These are phyloP conservation scores for Calephelis virginiensis DNA, from an alignment of 1,140 invertebrate species.

Conservation along the genomic window DNA sequence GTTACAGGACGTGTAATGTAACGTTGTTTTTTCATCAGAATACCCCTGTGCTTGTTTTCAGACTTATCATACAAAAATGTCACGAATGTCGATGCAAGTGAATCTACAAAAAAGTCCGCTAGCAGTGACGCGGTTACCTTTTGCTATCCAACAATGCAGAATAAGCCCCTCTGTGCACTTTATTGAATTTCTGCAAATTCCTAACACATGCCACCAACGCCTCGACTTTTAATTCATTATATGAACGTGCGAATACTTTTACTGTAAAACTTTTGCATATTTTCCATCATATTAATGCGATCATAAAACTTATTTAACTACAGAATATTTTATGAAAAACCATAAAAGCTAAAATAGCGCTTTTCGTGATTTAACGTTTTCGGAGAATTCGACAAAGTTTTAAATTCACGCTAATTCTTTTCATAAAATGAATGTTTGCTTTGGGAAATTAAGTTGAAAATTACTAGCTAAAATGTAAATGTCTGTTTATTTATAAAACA, in stretches of 20 bases:
- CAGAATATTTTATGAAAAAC: conserved; percentile 11
- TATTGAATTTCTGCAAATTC: conserved; percentile 63
- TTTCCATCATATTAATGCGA: conserved; percentile 22
- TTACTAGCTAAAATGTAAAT: too few relatives aligned
- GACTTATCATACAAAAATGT: too few relatives aligned
- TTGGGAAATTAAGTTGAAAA: too few relatives aligned
- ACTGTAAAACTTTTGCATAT: conserved; percentile 23
- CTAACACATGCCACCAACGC: conserved; percentile 45
- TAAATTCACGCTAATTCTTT: neutral
- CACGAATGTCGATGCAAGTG: too few relatives aligned
- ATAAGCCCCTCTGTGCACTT: conserved; percentile 45
- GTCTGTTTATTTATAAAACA: too few relatives aligned
- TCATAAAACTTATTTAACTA: conserved; percentile 19
- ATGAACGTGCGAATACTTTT: conserved; percentile 33
- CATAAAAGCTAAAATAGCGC: neutral
- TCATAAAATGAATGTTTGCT: too few relatives aligned
- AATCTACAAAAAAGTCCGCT: neutral
- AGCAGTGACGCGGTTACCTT: conserved; percentile 18
- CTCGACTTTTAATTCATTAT: conserved; percentile 47
- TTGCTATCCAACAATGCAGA: conserved; percentile 33
- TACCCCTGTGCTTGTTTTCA: too few relatives aligned
- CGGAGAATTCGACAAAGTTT: neutral
- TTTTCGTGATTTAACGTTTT: neutral
- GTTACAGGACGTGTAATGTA: too few relatives aligned
- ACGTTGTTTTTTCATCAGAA: too few relatives aligned